A percentile compares a stretch with the other conserved stretches of the same genome.
Evolutionary conservation across 2,797 vertebrate genomes (phyloP).

Genomic region (Malurus leucopterus): DNA sequence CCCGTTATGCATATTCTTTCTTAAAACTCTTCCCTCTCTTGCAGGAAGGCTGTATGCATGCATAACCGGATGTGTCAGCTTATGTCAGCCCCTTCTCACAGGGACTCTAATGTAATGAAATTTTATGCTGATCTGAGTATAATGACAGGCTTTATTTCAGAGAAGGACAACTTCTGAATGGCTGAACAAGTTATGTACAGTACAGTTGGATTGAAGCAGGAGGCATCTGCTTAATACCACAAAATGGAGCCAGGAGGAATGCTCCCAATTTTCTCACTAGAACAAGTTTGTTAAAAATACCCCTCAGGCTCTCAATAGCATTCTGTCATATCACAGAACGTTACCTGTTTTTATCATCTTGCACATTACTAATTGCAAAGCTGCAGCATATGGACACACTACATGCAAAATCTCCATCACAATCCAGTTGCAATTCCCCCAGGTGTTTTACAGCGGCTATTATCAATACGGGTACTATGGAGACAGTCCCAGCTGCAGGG

Average conservation of each 20-base stretch:
- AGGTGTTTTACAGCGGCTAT: not conserved
- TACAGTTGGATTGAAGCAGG: not conserved
- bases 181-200: not conserved
- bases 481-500: not conserved
- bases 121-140: not conserved
- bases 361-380: not conserved
- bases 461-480: not conserved
- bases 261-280: not conserved
- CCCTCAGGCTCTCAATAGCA: not conserved
- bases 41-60: not conserved
- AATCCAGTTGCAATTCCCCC: not conserved
- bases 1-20: not conserved
- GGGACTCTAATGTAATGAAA: not conserved
- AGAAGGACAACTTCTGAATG: not conserved
- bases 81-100: not conserved
- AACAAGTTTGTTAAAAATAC: not conserved
- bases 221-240: not conserved
- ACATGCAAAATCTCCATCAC: not conserved
- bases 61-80: not conserved
- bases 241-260: not conserved
- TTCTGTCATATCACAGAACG: not conserved
- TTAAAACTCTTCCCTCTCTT: not conserved
- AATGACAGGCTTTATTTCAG: not conserved
- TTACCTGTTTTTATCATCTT: not conserved
- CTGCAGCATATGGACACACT: not conserved